Base-by-base conservation (phyloP, 2,113 vertebrate species). In the Oreochromis aureus region DNA sequence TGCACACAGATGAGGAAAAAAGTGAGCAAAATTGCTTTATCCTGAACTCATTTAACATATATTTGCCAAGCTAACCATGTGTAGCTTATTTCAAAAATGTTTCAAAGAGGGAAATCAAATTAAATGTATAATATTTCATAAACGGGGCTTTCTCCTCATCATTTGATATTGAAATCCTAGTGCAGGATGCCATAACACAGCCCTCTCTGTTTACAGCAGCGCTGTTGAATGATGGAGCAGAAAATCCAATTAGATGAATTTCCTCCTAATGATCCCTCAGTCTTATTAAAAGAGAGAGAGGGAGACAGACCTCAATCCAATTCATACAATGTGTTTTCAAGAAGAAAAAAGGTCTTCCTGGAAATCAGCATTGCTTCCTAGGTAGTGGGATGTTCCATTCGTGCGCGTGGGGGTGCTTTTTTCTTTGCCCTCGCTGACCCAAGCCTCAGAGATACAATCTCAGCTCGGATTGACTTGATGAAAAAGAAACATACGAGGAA, bases 191-290 rank as follows among this genome's bases (percentile, higher is more conserved):
- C 86, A 85, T 73, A 84, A 95, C 91, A 95, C 82, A 93, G 81
- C 86, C 34, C 30, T 83, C 83, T 91, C 86, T 95, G 94, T 96
- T 95, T 90, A 84, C 78, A 86, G 66, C 86, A 93, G 46, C 58
- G 19, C 83, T 82, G 78, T 55, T 89, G 90, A 92, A 81, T 92
- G 91, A 95, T 92, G 83, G 81, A 78, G 76, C 82, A 91, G 86
- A 94, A 95, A 93, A 94, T 94, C 92, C 55, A 95, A 96, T 96
- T 96, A 94, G 87, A 88, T 91, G 83, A 94, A 95, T 95, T 96
- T 96, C 94, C 96, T 96, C 93, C 92, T 86, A 90, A 93, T 92
- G 89, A 95, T 87, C 53, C 94, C 88, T 87, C 90, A 86, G 86
- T 88, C 91, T 91, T 91, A 90, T 93, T 92, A 92, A 81, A 84